Evolutionary conservation across 2,888 invertebrate species (phyloP).

Genomic region (Protonemura montana): DNA sequence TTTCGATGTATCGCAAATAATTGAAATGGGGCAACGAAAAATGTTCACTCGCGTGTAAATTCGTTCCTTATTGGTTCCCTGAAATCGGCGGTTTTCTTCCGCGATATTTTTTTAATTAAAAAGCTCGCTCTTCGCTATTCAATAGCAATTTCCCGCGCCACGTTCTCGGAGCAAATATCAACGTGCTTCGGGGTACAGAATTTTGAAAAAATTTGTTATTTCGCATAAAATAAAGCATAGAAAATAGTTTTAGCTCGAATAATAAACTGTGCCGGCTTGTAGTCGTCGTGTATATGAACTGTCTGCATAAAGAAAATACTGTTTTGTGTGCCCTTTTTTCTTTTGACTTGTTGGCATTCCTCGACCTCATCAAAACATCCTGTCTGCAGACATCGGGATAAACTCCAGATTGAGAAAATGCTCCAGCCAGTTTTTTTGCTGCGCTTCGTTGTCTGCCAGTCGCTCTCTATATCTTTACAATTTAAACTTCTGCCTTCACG

Average conservation of each 20-base stretch:
- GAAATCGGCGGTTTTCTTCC: neutral
- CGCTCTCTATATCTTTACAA: neutral
- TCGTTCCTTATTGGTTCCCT: neutral
- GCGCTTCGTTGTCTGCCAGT: neutral
- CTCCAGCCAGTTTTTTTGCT: neutral
- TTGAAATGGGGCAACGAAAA: neutral
- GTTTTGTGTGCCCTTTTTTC: conserved; percentile 24
- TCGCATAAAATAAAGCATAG: neutral
- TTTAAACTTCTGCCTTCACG: neutral
- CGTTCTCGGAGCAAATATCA: neutral
- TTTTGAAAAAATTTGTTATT: neutral
- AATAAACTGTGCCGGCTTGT: neutral
- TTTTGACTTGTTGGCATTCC: conserved; percentile 13
- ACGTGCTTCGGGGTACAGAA: neutral
- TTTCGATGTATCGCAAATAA: neutral
- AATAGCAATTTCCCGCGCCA: neutral
- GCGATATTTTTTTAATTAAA: conserved; percentile 1
- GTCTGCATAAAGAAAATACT: conserved; percentile 21
- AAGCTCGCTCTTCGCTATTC: neutral
- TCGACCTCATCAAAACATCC: conserved; percentile 9
- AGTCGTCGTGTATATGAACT: neutral
- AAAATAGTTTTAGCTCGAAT: conserved; percentile 1
- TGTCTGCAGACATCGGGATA: conserved; percentile 7
- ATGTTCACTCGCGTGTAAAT: neutral
- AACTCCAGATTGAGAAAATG: neutral